phyloP scores from a whole-genome alignment of 2,113 vertebrate species.

The Acanthochromis polyacanthus region DNA sequence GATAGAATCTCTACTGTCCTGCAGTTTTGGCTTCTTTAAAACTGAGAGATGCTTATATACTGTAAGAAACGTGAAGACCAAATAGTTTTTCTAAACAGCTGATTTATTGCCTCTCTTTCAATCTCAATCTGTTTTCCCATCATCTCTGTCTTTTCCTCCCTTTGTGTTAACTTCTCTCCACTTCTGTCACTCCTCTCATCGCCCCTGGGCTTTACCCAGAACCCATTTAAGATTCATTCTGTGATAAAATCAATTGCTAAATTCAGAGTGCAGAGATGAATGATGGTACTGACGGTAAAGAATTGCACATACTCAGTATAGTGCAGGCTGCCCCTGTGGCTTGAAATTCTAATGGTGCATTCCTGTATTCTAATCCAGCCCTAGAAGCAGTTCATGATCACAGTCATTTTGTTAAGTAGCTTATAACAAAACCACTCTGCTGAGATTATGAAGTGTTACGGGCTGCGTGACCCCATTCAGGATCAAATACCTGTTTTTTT shows the following conservation, averaged over 20 bases:
- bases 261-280: slow-evolving; percentile 61
- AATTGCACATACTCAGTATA: slow-evolving; percentile 5
- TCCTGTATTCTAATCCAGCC: slow-evolving; percentile 29
- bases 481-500: neutral
- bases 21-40: slow-evolving; percentile 13
- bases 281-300: slow-evolving; percentile 39
- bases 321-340: slow-evolving; percentile 21
- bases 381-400: slow-evolving; percentile 12
- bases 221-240: slow-evolving; percentile 69
- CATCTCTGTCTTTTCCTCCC: neutral
- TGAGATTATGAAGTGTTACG: neutral
- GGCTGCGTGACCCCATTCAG: neutral
- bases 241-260: slow-evolving; percentile 63
- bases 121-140: slow-evolving; percentile 41
- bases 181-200: slow-evolving; percentile 22
- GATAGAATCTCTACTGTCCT: slow-evolving; percentile 24
- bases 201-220: slow-evolving; percentile 55
- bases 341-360: slow-evolving; percentile 15
- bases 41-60: slow-evolving; percentile 19
- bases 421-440: slow-evolving; percentile 5
- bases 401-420: slow-evolving; percentile 10
- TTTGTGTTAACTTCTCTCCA: slow-evolving; percentile 55
- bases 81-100: slow-evolving; percentile 46
- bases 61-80: slow-evolving; percentile 39
- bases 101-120: slow-evolving; percentile 51